Percentiles rank a stretch among this genome's conserved stretches.
These are phyloP conservation scores for Orchestes rusci DNA, from an alignment of 2,888 invertebrate species.

Conservation along the genomic window DNA sequence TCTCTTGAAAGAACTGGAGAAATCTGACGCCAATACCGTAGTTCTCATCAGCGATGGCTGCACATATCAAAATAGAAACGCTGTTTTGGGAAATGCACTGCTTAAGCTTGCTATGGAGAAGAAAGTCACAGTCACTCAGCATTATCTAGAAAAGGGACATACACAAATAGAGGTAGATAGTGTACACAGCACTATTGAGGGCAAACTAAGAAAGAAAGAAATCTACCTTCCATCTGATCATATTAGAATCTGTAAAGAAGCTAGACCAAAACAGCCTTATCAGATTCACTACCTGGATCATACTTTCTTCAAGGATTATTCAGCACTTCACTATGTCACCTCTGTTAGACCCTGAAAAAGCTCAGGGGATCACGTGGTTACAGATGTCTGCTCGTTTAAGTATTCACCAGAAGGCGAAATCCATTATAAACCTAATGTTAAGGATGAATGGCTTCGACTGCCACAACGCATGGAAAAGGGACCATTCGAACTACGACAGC, in stretches of 20 bases:
- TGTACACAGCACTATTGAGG: conserved; percentile 4
- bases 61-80: no score
- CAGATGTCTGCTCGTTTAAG: conserved; percentile 7
- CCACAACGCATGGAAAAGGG: no score
- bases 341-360: conserved; percentile 8
- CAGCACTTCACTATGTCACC: neutral
- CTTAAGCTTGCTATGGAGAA: neutral
- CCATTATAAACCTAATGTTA: conserved; percentile 8
- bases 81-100: conserved; percentile 9
- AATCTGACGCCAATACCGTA: neutral
- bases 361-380: conserved; percentile 8
- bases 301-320: conserved; percentile 3
- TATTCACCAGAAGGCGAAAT: no score
- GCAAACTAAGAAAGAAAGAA: conserved; percentile 3
- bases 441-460: no score
- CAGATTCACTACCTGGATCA: neutral
- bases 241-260: conserved; percentile 5
- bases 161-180: conserved; percentile 5
- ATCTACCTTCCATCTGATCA: conserved; percentile 5
- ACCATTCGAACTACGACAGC: no score
- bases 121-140: neutral
- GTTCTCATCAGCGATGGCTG: conserved; percentile 4
- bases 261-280: conserved; percentile 2
- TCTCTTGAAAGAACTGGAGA: neutral
- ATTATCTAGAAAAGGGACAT: conserved; percentile 5